Conservation (phyloP, 2,888 invertebrate genomes). For the Microctonus hyperodae region DNA sequence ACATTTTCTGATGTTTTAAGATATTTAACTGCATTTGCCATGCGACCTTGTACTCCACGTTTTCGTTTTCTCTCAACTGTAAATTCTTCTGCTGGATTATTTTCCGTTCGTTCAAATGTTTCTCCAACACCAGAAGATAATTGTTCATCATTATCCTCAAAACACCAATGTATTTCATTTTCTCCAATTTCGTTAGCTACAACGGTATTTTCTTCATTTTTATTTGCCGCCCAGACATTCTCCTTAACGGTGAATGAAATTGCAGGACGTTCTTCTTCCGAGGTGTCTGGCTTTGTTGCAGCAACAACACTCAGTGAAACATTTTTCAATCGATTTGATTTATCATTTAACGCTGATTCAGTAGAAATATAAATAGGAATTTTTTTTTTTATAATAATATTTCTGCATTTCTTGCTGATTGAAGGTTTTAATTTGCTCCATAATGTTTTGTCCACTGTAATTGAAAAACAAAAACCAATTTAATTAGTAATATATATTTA, state of each 20-base stretch:
- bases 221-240: not conserved
- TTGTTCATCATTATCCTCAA: not conserved
- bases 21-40: slow-evolving; percentile 21
- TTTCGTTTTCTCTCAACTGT: not conserved
- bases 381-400: not conserved
- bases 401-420: not conserved
- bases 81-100: not conserved
- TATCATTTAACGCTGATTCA: not conserved
- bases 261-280: not conserved
- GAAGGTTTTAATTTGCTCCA: not conserved
- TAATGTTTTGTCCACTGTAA: not conserved
- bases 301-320: not conserved
- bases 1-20: slow-evolving; percentile 3
- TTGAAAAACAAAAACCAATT: not conserved
- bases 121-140: not conserved
- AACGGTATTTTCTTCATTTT: not conserved
- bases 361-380: not conserved
- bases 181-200: not conserved
- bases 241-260: not conserved
- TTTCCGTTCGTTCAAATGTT: not conserved
- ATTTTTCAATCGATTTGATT: not conserved
- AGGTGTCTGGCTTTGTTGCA: not conserved
- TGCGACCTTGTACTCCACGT: not conserved
- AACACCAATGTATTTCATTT: not conserved
- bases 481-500: not conserved